Percentiles rank a stretch among this genome's conserved stretches.
These are phyloP conservation scores for Corydoras maculifer DNA, from an alignment of 2,113 vertebrate genomes.

Conservation along the genomic window DNA sequence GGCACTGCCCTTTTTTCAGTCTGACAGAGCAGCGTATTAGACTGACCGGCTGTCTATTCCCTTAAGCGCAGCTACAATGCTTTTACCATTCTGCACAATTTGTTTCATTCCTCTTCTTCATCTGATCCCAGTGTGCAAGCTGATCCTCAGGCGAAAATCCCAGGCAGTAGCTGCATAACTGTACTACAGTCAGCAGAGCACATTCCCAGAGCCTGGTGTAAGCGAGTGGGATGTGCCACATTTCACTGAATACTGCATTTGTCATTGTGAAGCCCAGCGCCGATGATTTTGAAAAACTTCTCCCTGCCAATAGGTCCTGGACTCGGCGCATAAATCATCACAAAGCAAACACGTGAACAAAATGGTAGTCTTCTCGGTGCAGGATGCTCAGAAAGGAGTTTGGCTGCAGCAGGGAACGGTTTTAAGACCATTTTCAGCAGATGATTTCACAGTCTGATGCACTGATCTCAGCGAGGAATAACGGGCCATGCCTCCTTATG, in stretches of 20 bases:
- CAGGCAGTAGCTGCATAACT: slow-evolving; percentile 36
- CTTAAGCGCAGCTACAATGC: slow-evolving; percentile 3
- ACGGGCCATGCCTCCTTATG: slow-evolving; percentile 20
- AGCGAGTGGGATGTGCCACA: slow-evolving; percentile 11
- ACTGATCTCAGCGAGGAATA: slow-evolving; percentile 1
- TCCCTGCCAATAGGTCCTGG: background rate
- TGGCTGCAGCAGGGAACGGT: no score
- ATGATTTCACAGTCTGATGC: slow-evolving; percentile 27
- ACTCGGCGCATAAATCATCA: slow-evolving; percentile 3
- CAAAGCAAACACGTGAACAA: slow-evolving; percentile 3
- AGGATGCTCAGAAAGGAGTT: background rate
- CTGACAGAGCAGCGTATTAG: slow-evolving; percentile 51
- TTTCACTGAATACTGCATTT: slow-evolving; percentile 15
- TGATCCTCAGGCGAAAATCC: slow-evolving; percentile 42
- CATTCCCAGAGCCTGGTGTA: slow-evolving; percentile 12
- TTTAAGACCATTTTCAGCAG: slow-evolving; percentile 29
- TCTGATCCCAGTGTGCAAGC: slow-evolving; percentile 56
- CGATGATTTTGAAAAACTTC: slow-evolving; percentile 13
- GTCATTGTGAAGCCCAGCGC: slow-evolving; percentile 1
- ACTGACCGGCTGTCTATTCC: slow-evolving; percentile 52
- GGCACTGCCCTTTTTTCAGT: background rate
- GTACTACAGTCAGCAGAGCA: slow-evolving; percentile 15
- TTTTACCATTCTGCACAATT: slow-evolving; percentile 59
- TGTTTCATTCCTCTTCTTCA: slow-evolving; percentile 56
- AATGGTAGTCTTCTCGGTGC: background rate